Base-by-base conservation (phyloP, 2,113 vertebrate genomes). In the Ranitomeya variabilis region DNA sequence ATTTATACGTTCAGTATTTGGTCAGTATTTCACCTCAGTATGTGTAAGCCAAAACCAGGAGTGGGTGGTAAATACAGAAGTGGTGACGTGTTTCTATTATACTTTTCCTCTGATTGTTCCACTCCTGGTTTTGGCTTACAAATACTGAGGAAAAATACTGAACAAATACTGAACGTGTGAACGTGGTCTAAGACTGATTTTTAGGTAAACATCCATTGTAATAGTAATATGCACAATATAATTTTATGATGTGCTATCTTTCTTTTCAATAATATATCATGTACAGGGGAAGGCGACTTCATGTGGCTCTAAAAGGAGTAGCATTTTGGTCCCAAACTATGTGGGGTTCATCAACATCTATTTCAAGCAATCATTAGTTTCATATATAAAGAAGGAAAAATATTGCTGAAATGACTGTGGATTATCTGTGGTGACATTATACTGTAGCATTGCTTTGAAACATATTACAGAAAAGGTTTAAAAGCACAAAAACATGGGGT, bases 401-500 rank as follows among this genome's bases (percentile, higher is more conserved):
- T 21, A 66, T 67, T 0, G 59, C 21, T 76, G 66, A 71, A 85
- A 73, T 85, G 66, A 37, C 67, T 73, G 4, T 67, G 52, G 6
- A 85, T 59, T 85, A 85, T 69, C 66, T 73, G 52, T 71, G 52
- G 83, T 73, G 67, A 73, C 69, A 66, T 21, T 52, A 71, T 73
- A 16, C 73, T 85, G 19, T 59, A 73, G 62, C 26, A 51, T 21
- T 55, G 13, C 83, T 69, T 21, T 26, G 45, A 69, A 23, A n/a
- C 52, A 31, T 51, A 11, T 55, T 52, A 67, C 66, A 87, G 51
- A 87, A 87, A 80, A 66, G n/a, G 23, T 78, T 16, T 31, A 80
- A 78, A 37, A 16, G 10, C 51, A 54, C 54, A 87, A 73, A 81
- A 69, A 87, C 78, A 81, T n/a, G 31, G 55, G 18, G 71, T 62